These are phyloP conservation scores for Myiotriccus ornatus DNA, from an alignment of 2,797 vertebrate genomes.

Conservation along the genomic window DNA sequence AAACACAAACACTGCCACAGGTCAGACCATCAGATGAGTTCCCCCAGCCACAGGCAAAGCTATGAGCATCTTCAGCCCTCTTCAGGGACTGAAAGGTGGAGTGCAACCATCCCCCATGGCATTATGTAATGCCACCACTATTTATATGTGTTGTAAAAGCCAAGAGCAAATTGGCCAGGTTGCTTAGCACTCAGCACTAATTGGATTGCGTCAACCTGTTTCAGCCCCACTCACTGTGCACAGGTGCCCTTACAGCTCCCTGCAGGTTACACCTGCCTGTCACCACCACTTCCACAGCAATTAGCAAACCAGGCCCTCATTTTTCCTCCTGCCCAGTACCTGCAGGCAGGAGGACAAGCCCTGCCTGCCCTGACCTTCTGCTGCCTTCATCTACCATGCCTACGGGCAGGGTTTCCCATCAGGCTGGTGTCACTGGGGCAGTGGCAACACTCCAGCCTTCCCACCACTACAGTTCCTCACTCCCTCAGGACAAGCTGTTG, in stretches of 20 bases:
- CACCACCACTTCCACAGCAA: background rate
- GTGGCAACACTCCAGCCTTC: background rate
- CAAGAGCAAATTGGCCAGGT: background rate
- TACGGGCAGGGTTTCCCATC: rapidly evolving
- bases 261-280: background rate
- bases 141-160: background rate
- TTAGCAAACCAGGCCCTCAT: background rate
- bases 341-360: background rate
- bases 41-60: background rate
- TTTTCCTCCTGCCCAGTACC: background rate
- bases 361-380: background rate
- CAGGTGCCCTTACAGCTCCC: background rate
- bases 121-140: background rate
- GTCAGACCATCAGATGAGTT: background rate
- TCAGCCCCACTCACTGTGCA: background rate
- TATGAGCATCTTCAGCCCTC: background rate
- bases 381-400: background rate
- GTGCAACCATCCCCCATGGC: background rate
- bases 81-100: rapidly evolving
- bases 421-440: rapidly evolving
- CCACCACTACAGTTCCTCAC: rapidly evolving
- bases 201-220: conserved; percentile 11
- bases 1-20: background rate
- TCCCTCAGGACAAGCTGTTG: rapidly evolving
- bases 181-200: background rate